Evolutionary conservation across 2,888 invertebrate genomes (phyloP).

Genomic region (Vesta saturnalis): DNA sequence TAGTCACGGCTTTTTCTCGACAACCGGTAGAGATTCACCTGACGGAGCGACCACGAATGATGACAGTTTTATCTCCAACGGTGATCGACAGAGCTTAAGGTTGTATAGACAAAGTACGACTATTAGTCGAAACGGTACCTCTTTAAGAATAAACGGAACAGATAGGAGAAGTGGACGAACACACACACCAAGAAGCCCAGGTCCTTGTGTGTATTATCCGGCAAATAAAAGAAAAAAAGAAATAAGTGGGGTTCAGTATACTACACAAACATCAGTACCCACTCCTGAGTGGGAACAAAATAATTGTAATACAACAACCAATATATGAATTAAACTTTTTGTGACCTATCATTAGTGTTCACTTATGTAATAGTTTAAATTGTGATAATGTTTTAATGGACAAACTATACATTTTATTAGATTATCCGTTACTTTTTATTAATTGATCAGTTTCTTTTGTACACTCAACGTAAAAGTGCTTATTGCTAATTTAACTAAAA

Average conservation of each 20-base stretch:
- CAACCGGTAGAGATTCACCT: slow-evolving; percentile 71
- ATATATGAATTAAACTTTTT: slow-evolving; percentile 12
- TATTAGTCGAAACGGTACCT: slow-evolving; percentile 58
- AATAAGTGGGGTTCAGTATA: slow-evolving; percentile 51
- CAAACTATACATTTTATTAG: too few species aligned
- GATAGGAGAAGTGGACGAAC: slow-evolving; percentile 34
- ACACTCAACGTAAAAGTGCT: too few species aligned
- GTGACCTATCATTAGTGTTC: too few species aligned
- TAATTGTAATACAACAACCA: slow-evolving; percentile 35
- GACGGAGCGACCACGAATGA: slow-evolving; percentile 81
- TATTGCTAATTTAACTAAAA: too few species aligned
- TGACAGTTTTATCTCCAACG: slow-evolving; percentile 84
- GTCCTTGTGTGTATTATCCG: slow-evolving; percentile 68
- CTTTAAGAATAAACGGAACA: slow-evolving; percentile 53
- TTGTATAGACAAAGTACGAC: slow-evolving; percentile 66
- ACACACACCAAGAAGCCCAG: slow-evolving; percentile 61
- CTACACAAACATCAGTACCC: slow-evolving; percentile 54
- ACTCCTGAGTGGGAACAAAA: slow-evolving; percentile 35
- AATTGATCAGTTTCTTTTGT: too few species aligned
- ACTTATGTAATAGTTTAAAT: too few species aligned
- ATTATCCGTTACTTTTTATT: too few species aligned
- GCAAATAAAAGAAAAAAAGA: slow-evolving; percentile 57
- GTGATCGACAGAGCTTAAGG: slow-evolving; percentile 77
- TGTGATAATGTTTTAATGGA: too few species aligned
- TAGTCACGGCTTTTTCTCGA: slow-evolving; percentile 65